Percentiles rank a stretch among this genome's conserved stretches.
Evolutionary conservation across 2,113 vertebrate species (phyloP).

Genomic region (Polypterus senegalus): DNA sequence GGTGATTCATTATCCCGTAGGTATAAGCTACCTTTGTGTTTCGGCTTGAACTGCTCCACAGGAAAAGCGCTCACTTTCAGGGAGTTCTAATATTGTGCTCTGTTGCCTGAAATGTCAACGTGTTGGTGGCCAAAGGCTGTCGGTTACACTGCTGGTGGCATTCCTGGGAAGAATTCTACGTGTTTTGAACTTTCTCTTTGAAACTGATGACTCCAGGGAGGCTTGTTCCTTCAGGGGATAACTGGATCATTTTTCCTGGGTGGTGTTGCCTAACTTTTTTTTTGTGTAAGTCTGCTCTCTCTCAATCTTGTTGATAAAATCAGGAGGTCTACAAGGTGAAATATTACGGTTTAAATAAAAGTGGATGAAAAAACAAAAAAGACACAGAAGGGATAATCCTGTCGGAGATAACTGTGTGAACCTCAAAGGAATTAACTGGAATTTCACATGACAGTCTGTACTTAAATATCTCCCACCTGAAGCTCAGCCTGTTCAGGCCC

Average conservation of each 20-base stretch:
- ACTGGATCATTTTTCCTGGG: slow-evolving; percentile 7
- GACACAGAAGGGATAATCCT: too few species aligned
- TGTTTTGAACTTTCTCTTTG: slow-evolving; percentile 7
- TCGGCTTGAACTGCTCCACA: slow-evolving; percentile 1
- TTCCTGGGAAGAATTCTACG: slow-evolving; percentile 11
- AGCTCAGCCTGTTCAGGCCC: too few species aligned
- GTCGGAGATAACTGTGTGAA: too few species aligned
- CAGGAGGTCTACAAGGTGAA: too few species aligned
- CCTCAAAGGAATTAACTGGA: too few species aligned
- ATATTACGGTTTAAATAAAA: too few species aligned
- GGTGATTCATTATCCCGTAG: not conserved
- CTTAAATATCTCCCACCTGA: too few species aligned
- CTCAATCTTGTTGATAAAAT: too few species aligned
- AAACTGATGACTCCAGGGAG: slow-evolving; percentile 11
- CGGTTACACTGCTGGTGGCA: slow-evolving; percentile 14
- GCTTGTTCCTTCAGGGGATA: not conserved
- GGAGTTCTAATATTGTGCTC: slow-evolving; percentile 12
- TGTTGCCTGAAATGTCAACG: not conserved
- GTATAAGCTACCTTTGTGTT: not conserved
- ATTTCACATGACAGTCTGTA: too few species aligned
- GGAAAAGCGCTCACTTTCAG: slow-evolving; percentile 1
- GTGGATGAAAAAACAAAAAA: too few species aligned
- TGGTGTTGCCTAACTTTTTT: not conserved
- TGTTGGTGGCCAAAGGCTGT: slow-evolving; percentile 1
- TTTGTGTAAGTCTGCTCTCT: too few species aligned